Evolutionary conservation across 2,113 vertebrate genomes (phyloP).

Genomic region (Hylia prasina): DNA sequence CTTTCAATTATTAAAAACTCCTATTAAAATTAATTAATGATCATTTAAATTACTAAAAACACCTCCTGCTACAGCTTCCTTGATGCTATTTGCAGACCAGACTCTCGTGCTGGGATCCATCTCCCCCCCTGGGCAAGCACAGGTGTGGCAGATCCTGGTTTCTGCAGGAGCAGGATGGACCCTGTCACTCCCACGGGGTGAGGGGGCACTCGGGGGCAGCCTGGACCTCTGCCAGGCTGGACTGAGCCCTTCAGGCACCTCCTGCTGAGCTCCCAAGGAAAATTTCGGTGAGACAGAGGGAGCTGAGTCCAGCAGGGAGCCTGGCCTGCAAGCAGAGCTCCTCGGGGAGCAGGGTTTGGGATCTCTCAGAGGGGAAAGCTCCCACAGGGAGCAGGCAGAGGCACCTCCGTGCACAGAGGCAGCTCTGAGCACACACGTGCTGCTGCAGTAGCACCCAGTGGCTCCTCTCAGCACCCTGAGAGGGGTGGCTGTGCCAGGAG

Average conservation of each 20-base stretch:
- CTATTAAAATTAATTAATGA: background rate
- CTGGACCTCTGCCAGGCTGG: background rate
- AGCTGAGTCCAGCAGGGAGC: background rate
- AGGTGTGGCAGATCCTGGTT: background rate
- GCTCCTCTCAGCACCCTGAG: background rate
- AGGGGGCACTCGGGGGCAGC: background rate
- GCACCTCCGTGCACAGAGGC: background rate
- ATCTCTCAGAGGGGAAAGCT: background rate
- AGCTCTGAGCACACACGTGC: background rate
- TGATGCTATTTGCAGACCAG: background rate
- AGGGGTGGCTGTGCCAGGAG: background rate
- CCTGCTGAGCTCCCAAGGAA: background rate
- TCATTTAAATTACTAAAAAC: background rate
- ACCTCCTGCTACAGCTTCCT: background rate
- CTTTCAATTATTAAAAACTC: background rate
- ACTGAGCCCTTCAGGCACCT: background rate
- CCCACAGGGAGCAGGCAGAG: background rate
- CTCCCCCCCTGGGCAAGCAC: background rate
- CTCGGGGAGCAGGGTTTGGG: background rate
- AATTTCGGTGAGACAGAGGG: background rate
- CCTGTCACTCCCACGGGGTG: background rate
- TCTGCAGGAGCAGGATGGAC: background rate
- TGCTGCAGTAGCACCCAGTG: background rate
- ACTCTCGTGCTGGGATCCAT: background rate
- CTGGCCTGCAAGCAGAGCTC: background rate